These are phyloP conservation scores for Agrotis clavis DNA, from an alignment of 2,888 invertebrate genomes.

Conservation along the genomic window DNA sequence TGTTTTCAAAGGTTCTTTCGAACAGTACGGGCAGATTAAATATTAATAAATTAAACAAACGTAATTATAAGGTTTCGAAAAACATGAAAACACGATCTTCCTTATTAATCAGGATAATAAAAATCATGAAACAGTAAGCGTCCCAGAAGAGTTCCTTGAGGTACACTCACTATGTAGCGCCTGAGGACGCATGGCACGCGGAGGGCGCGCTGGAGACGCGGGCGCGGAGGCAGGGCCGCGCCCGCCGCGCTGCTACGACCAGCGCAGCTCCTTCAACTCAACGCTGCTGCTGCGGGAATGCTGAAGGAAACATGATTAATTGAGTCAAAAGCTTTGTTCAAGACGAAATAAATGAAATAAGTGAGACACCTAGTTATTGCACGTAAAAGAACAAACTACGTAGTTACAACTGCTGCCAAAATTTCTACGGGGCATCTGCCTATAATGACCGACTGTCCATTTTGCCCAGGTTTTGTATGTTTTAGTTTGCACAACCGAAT, in stretches of 20 bases:
- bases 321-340: constrained; percentile 5
- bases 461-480: no score
- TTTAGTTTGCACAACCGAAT: no score
- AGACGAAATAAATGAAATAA: not conserved
- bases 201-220: constrained; percentile 79
- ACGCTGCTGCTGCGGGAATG: constrained; percentile 76
- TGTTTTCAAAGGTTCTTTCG: no score
- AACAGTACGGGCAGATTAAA: no score
- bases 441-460: no score
- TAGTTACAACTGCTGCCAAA: no score
- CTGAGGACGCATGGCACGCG: constrained; percentile 62
- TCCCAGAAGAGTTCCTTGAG: constrained; percentile 7
- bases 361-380: no score
- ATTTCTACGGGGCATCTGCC: no score
- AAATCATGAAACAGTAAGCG: not conserved
- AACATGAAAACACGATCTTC: no score
- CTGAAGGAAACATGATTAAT: constrained; percentile 4
- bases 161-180: constrained; percentile 69
- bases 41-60: no score
- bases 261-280: constrained; percentile 85
- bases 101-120: no score
- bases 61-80: no score
- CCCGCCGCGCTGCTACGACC: constrained; percentile 87
- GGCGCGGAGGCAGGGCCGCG: constrained; percentile 85
- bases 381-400: not conserved